Evolutionary conservation across 2,797 vertebrate genomes (phyloP), one percentile per base, ranked within the genome.

Genomic region (Urophycis tenuis): DNA sequence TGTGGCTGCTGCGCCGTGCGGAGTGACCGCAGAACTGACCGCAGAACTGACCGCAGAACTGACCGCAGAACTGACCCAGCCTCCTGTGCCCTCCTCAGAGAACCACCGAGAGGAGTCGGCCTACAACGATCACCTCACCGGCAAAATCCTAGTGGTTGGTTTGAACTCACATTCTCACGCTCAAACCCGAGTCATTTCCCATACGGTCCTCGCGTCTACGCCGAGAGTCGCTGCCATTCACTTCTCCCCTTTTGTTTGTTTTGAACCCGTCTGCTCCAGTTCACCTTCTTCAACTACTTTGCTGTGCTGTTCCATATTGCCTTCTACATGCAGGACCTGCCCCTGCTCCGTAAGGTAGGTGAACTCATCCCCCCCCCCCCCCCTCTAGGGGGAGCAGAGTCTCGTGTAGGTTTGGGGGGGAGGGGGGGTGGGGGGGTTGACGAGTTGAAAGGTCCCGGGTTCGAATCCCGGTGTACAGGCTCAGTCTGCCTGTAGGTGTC

Each of bases 221-320:
- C 29, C 29, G 3, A 64, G 60, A 29, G 30, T 15, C 35, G 5
- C 64, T 41, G n/a, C 69, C 19, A 29, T 53, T 30, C 35, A 15
- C 53, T 72, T 41, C 34, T 64, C 15, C 36, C 34, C 34, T 32
- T 31, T 25, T 14, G n/a, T n/a, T 71, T 32, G 3, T 32, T 34
- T 32, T 34, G 32, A 2, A 3, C 10, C 10, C 10, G 39, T 35
- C 71, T 72, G 45, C 73, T 60, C 19, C 79, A 95, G 94, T 95
- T 95, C 84, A 94, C 92, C 45, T 95, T 95, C 90, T 93, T 94
- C 84, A 95, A 95, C 88, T 91, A 88, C 88, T 95, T 95, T 80
- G 91, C 94, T 0, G 93, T 94, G 71, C 91, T 95, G 80, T 94
- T 95, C 88, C 94, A 95, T 85, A 95, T 95, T 1, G 93, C 94